Evolutionary conservation across 2,113 vertebrate species (phyloP).

Genomic region (Chroicocephalus ridibundus): DNA sequence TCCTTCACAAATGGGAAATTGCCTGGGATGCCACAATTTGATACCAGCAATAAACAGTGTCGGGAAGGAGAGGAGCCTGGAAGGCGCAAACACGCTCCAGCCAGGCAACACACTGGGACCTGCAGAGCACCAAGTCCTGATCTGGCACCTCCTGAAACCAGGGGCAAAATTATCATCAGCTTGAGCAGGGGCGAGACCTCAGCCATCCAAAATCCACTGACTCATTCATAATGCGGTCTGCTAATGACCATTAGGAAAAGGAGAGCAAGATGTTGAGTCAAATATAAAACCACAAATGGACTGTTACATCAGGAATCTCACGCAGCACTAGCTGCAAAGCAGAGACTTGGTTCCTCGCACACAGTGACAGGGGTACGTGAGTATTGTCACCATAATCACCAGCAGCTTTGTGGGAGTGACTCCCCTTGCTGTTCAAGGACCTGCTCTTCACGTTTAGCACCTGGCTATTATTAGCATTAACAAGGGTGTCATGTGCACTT

Average conservation of each 20-base stretch:
- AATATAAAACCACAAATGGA: neutral
- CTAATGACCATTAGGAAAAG: neutral
- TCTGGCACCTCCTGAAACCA: neutral
- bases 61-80: neutral
- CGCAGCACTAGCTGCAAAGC: neutral
- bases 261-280: neutral
- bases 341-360: neutral
- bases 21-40: neutral
- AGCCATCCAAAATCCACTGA: neutral
- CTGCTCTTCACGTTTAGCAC: neutral
- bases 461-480: slow-evolving; percentile 20
- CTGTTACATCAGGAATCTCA: neutral
- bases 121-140: neutral
- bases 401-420: neutral
- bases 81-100: neutral
- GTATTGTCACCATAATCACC: neutral
- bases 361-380: rapidly evolving
- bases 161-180: neutral
- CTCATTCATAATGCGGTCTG: neutral
- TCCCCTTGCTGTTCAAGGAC: neutral
- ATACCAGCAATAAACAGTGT: neutral
- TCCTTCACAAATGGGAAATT: neutral
- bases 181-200: neutral
- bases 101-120: neutral
- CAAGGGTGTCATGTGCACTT: neutral